Percentiles rank a stretch among this genome's conserved stretches.
Evolutionary conservation across 2,797 vertebrate species (phyloP).

Genomic region (Pseudotriccus pelzelni): DNA sequence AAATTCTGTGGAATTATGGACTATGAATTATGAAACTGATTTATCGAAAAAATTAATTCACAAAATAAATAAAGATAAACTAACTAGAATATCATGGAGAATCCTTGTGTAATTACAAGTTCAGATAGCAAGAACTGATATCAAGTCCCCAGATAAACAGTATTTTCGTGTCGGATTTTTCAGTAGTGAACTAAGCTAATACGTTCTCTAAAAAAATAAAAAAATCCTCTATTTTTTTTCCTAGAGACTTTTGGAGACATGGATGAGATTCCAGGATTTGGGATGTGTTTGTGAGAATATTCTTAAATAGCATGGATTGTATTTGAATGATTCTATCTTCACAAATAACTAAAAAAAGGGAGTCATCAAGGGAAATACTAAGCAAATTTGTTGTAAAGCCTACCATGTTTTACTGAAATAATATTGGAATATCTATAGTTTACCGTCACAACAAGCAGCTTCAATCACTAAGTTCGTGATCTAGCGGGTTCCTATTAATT

Average conservation of each 20-base stretch:
- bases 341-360: neutral
- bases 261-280: neutral
- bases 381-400: neutral
- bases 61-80: neutral
- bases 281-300: neutral
- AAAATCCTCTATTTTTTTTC: neutral
- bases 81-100: neutral
- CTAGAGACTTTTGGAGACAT: neutral
- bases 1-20: neutral
- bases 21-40: neutral
- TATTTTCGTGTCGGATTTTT: neutral
- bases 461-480: neutral
- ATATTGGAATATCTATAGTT: neutral
- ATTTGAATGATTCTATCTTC: neutral
- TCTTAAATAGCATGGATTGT: rapidly evolving
- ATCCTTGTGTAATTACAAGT: neutral
- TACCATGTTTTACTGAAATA: neutral
- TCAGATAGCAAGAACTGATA: neutral
- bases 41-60: neutral
- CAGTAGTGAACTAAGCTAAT: neutral
- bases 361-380: neutral
- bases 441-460: neutral
- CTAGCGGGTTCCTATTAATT: neutral
- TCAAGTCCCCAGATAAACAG: neutral
- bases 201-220: neutral